phyloP scores from a whole-genome alignment of 2,888 invertebrate species.

The Papilio gigon region DNA sequence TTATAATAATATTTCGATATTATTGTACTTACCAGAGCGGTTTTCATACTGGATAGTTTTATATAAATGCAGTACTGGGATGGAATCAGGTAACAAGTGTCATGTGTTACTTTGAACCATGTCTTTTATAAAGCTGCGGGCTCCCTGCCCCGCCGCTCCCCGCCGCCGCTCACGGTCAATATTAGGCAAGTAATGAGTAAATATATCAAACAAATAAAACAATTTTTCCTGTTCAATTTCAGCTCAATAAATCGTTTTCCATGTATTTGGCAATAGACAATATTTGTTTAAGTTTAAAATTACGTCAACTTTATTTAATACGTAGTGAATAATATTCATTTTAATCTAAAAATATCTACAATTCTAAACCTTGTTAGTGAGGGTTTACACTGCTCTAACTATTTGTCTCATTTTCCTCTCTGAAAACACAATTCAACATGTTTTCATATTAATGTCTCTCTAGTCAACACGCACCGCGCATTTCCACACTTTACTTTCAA shows the following conservation, averaged over 20 bases:
- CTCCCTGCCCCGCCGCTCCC: constrained; percentile 43
- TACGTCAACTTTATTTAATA: not conserved
- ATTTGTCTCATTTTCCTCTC: too few relatives aligned
- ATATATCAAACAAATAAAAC: constrained; percentile 44
- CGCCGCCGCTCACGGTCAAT: constrained; percentile 50
- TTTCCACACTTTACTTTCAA: too few relatives aligned
- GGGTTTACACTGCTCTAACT: too few relatives aligned
- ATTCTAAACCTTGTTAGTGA: too few relatives aligned
- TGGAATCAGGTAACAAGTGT: constrained; percentile 26
- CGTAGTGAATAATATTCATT: not conserved
- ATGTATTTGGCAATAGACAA: not conserved
- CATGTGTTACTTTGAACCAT: constrained; percentile 40
- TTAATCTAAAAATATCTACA: not conserved
- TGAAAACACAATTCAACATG: too few relatives aligned
- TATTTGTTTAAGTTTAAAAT: not conserved
- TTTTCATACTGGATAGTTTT: constrained; percentile 52
- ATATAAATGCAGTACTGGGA: constrained; percentile 14
- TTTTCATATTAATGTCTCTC: too few relatives aligned
- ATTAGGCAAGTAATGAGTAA: constrained; percentile 49
- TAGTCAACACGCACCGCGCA: too few relatives aligned
- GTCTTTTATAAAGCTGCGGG: constrained; percentile 51
- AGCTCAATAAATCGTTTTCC: constrained; percentile 44
- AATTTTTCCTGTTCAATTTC: constrained; percentile 57
- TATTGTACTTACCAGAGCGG: constrained; percentile 54
- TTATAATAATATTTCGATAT: not conserved